Base-by-base conservation (phyloP, 1,140 invertebrate genomes). In the Acromyrmex echinatior region DNA sequence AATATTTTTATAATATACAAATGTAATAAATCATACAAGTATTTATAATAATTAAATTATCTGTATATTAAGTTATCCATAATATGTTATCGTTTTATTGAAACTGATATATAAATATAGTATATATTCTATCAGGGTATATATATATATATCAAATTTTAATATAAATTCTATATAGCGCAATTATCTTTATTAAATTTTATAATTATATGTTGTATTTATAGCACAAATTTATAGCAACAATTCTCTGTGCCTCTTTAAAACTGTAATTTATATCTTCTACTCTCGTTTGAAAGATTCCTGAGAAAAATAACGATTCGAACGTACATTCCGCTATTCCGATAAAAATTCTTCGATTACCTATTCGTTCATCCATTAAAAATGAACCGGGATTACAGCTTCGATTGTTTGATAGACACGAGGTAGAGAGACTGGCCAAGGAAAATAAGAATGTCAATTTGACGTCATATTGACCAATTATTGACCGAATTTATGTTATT, bases 171-270 rank as follows among this genome's bases (percentile, higher is more conserved):
- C 28, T 58, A 25, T 9, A 5, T 35, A 58, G 16, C 21, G 7
- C 60, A 60, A 77, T 77, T 77, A 62, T 39, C 45, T 77, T 18
- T 35, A 60, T 39, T 60, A 76, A 76, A 77, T 21, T 76, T 16
- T 39, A 25, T 28, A 16, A 25, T 58, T 58, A 51, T 51, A 31
- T 35, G 2, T 65, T 65, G 9, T 28, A 65, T 35, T 65, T 35
- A 65, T n/a, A 65, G 12, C 16, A 21, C 10, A 21, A 0, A 25
- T 25, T 25, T 25, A 25, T 25, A 65, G 12, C 16, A 21, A n/a
- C 35, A 28, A 73, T n/a, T 28, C 16, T 53, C 28, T 14, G 9
- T 16, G 18, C 9, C 31, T 65, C 28, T 66, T 35, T 66, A 39
- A 58, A 68, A 14, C 9, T 62, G 4, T 49, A 66, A 79, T 18